phyloP scores from a whole-genome alignment of 2,888 invertebrate species.

The Lithosia quadra region DNA sequence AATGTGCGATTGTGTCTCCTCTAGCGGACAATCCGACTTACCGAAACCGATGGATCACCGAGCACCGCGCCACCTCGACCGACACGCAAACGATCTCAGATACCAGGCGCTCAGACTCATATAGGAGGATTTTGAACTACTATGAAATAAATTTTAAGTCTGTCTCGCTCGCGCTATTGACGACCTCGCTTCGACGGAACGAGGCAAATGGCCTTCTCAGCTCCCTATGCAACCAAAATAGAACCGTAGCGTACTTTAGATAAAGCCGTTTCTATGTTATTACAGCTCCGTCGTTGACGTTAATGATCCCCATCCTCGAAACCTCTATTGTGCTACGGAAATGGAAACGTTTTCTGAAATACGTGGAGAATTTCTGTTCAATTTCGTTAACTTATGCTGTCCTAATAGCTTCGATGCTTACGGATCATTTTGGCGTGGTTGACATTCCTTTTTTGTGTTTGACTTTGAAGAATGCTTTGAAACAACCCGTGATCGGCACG shows the following conservation, averaged over 20 bases:
- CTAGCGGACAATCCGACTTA: slow-evolving; percentile 36
- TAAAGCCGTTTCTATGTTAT: slow-evolving; percentile 55
- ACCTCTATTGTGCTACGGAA: slow-evolving; percentile 68
- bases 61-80: slow-evolving; percentile 84
- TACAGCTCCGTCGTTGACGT: slow-evolving; percentile 49
- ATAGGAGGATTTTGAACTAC: slow-evolving; percentile 28
- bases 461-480: slow-evolving; percentile 52
- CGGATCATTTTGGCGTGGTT: slow-evolving; percentile 84
- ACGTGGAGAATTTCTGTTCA: slow-evolving; percentile 75
- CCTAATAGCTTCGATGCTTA: slow-evolving; percentile 81
- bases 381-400: slow-evolving; percentile 74
- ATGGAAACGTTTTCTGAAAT: slow-evolving; percentile 72
- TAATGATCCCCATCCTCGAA: slow-evolving; percentile 63
- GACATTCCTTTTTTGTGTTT: slow-evolving; percentile 76
- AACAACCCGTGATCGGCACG: slow-evolving; percentile 54
- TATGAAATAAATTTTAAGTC: slow-evolving; percentile 42
- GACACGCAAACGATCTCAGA: slow-evolving; percentile 83
- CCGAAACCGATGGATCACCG: slow-evolving; percentile 44
- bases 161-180: slow-evolving; percentile 70
- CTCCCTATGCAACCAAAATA: slow-evolving; percentile 48
- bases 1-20: slow-evolving; percentile 41
- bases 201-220: slow-evolving; percentile 64
- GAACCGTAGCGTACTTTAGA: slow-evolving; percentile 40
- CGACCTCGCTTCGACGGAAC: slow-evolving; percentile 63
- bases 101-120: slow-evolving; percentile 74